These are phyloP conservation scores for Crambe crambe DNA, from an alignment of 37 sponge, comb jelly and placozoan species.

Conservation along the genomic window DNA sequence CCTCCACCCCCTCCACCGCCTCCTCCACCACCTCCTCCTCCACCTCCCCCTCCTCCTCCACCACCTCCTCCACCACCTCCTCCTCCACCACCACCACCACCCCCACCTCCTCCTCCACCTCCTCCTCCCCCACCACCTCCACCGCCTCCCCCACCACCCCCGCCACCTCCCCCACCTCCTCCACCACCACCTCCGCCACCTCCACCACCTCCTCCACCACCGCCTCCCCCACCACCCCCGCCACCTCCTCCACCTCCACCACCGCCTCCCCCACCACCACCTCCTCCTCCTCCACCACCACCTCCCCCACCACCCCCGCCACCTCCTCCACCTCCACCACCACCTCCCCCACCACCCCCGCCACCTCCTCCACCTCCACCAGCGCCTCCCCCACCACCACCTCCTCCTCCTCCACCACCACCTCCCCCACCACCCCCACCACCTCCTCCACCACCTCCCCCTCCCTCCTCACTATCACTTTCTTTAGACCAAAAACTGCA, in stretches of 20 bases:
- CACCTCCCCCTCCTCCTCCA: too few species aligned
- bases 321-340: background rate
- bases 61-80: too few species aligned
- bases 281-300: background rate
- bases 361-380: background rate
- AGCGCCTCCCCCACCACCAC: background rate
- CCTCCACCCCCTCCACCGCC: too few species aligned
- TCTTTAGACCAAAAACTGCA: background rate
- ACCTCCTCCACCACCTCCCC: background rate
- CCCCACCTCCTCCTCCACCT: too few species aligned
- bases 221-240: too few species aligned
- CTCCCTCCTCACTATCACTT: background rate
- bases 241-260: background rate
- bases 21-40: too few species aligned
- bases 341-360: background rate
- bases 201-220: too few species aligned
- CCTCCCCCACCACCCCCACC: background rate
- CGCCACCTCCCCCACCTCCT: too few species aligned
- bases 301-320: background rate
- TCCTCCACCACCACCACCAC: too few species aligned
- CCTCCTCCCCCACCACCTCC: too few species aligned
- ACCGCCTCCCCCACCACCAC: background rate
- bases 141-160: too few species aligned
- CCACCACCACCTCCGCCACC: too few species aligned
- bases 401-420: background rate